Conservation (phyloP, 2,113 vertebrate genomes). For the Myiagra hebetior region DNA sequence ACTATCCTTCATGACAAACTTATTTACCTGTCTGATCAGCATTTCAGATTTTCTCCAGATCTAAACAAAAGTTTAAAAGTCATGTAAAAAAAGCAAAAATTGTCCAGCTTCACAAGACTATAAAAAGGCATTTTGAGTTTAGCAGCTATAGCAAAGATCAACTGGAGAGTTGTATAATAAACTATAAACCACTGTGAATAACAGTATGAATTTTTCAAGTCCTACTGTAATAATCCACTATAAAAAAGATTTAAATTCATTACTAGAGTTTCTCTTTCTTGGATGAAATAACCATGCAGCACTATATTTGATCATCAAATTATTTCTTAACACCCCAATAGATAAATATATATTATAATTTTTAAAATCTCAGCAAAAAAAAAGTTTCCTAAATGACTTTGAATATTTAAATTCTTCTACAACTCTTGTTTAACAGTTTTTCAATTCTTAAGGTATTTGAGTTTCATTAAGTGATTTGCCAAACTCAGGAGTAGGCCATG, state of each 20-base stretch:
- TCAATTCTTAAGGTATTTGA: neutral
- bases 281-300: neutral
- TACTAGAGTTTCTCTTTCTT: neutral
- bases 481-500: neutral
- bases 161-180: neutral
- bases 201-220: neutral
- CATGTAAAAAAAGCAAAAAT: neutral
- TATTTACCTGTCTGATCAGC: neutral
- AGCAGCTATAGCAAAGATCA: neutral
- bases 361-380: neutral
- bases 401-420: neutral
- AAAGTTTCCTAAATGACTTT: neutral
- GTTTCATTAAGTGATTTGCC: neutral
- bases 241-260: neutral
- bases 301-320: neutral
- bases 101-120: neutral
- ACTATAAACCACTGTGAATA: neutral
- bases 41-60: constrained; percentile 7
- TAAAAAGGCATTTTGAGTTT: neutral
- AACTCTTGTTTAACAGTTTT: neutral
- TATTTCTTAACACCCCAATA: neutral
- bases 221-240: neutral
- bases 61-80: neutral
- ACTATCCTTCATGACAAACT: neutral
- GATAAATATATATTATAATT: neutral